A percentile compares a stretch with the other conserved stretches of the same genome.
These are phyloP conservation scores for Oxyscelio sp. DNA, from an alignment of 2,888 invertebrate species.

Conservation along the genomic window DNA sequence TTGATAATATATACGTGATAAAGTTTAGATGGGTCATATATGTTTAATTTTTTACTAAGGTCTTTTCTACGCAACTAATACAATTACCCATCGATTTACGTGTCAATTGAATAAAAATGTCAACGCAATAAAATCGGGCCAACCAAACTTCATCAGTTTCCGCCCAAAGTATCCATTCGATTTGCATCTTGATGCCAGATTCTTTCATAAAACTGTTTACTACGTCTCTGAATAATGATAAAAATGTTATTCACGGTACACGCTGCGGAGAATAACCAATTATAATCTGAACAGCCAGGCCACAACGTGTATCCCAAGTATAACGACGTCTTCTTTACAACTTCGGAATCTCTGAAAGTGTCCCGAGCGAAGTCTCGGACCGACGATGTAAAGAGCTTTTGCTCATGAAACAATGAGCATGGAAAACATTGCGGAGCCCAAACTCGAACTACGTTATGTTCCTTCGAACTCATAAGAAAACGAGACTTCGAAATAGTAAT, in stretches of 20 bases:
- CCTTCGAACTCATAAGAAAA: slow-evolving; percentile 86
- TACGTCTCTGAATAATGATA: slow-evolving; percentile 24
- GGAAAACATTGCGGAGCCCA: slow-evolving; percentile 83
- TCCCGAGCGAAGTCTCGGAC: slow-evolving; percentile 49
- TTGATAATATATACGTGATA: no score
- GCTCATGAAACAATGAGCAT: slow-evolving; percentile 83
- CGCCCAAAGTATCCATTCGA: no score
- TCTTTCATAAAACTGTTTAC: slow-evolving; percentile 16
- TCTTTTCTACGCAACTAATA: no score
- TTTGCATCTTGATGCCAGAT: slow-evolving; percentile 18
- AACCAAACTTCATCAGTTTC: no score
- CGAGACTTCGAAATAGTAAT: slow-evolving; percentile 86
- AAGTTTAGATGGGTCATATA: no score
- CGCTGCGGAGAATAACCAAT: slow-evolving; percentile 50
- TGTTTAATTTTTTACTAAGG: no score
- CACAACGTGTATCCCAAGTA: slow-evolving; percentile 42
- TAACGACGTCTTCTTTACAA: slow-evolving; percentile 62
- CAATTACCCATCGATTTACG: no score
- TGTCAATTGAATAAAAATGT: no score
- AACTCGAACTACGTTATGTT: slow-evolving; percentile 82
- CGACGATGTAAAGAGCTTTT: slow-evolving; percentile 53
- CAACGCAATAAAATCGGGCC: no score
- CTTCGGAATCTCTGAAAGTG: slow-evolving; percentile 58
- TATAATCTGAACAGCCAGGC: slow-evolving; percentile 34
- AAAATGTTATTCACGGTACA: slow-evolving; percentile 53